These are phyloP conservation scores for Trachelus iudaicus DNA, from an alignment of 2,888 invertebrate genomes.

Conservation along the genomic window DNA sequence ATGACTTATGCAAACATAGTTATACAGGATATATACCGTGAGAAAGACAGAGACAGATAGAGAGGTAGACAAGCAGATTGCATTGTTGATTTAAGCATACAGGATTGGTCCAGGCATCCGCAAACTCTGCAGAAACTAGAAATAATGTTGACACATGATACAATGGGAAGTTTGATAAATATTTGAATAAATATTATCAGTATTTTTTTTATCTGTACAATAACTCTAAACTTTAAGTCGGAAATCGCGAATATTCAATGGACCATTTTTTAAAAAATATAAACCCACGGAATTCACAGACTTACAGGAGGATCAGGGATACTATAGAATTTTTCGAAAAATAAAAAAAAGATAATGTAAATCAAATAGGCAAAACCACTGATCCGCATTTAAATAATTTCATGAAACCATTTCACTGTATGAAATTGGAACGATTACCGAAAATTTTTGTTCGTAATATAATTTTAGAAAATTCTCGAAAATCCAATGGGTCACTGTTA, in stretches of 20 bases:
- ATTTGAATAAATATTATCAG: not conserved
- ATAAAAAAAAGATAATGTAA: not conserved
- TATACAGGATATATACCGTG: not conserved
- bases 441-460: not conserved
- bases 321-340: too few relatives aligned
- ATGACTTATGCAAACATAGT: not conserved
- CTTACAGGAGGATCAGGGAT: not conserved
- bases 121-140: not conserved
- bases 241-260: not conserved
- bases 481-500: not conserved
- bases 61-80: not conserved
- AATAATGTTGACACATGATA: not conserved
- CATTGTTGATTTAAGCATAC: not conserved
- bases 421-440: not conserved
- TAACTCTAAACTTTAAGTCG: not conserved
- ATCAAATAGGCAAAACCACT: not conserved
- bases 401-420: not conserved
- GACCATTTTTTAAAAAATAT: not conserved
- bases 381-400: not conserved
- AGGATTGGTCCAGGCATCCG: not conserved
- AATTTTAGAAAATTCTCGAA: not conserved
- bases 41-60: not conserved
- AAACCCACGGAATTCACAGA: not conserved
- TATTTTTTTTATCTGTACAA: not conserved
- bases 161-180: not conserved